Base-by-base conservation (phyloP, 1,140 invertebrate species). In the Pantala flavescens region DNA sequence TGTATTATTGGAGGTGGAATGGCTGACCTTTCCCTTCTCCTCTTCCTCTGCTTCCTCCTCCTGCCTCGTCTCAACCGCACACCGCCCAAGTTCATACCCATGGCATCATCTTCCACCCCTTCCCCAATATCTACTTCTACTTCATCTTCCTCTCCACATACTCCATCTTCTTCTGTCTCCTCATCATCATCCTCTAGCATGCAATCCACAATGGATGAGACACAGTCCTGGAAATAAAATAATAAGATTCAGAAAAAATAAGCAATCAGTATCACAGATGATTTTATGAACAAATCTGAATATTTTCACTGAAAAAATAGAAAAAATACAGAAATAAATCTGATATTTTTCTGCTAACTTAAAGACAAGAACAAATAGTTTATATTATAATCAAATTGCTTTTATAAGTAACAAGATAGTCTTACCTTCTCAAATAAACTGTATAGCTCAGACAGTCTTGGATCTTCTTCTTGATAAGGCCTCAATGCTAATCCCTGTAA, bases 401-500 rank as follows among this genome's bases (percentile, higher is more conserved):
- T n/a, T n/a, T n/a, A n/a, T n/a, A n/a, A n/a, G n/a, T n/a, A n/a
- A n/a, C n/a, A n/a, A n/a, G n/a, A n/a, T 5, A 36, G 14, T 63
- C 63, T 76, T 73, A 80, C 87, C 82, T 90, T 90, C 77, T 94
- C 90, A 81, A 95, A 93, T 75, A 87, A 87, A 3, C 84, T 85
- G 81, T 93, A 94, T 11, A 95, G 81, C 81, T 94, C 92, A 74
- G 85, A 84, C 43, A 89, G 86, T 81, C 90, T 90, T 0, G 83
- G 80, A 79, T 93, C 91, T 28, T 92, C 89, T 76, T 89, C 88
- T 80, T 96, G 92, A 84, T 90, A 91, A 81, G 92, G 91, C 71
- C 90, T 90, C 24, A 98, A 84, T 14, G 94, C 95, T 43, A 98
- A 84, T 79, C 92, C 91, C 84, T 98, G 96, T 21, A 99, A 81